A percentile compares a stretch with the other conserved stretches of the same genome.
phyloP scores from a whole-genome alignment of 1,140 invertebrate genomes.

The Heterodera schachtii region DNA sequence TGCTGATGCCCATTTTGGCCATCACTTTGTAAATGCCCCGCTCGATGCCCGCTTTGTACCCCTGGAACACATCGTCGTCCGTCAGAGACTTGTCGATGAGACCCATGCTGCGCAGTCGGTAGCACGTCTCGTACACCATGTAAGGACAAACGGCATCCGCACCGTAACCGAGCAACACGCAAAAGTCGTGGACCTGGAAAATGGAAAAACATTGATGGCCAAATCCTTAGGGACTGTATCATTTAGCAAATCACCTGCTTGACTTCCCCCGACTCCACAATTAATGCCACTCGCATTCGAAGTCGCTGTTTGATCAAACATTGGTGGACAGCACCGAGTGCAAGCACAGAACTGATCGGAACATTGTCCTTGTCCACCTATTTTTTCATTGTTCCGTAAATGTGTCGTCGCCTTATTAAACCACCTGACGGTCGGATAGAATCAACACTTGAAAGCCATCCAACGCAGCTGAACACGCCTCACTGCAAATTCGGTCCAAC shows the following conservation, averaged over 20 bases:
- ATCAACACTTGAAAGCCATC: constrained; percentile 83
- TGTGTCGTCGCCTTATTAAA: constrained; percentile 64
- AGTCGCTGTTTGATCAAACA: constrained; percentile 90
- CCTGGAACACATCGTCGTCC: constrained; percentile 70
- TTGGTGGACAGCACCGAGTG: constrained; percentile 90
- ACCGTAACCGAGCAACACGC: constrained; percentile 91
- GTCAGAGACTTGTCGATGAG: constrained; percentile 84
- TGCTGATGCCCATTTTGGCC: constrained; percentile 99
- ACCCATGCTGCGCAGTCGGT: constrained; percentile 69
- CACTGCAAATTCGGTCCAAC: constrained; percentile 78
- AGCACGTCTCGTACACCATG: constrained; percentile 80
- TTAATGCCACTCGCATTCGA: constrained; percentile 78
- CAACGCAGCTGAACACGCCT: constrained; percentile 80
- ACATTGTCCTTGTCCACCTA: constrained; percentile 60
- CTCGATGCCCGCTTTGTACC: constrained; percentile 67
- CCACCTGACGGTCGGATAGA: constrained; percentile 81
- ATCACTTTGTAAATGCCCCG: constrained; percentile 76
- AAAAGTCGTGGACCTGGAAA: constrained; percentile 79
- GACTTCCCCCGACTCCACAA: constrained; percentile 65
- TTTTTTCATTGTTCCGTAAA: constrained; percentile 69
- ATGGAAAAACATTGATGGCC: not conserved
- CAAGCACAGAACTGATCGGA: constrained; percentile 73
- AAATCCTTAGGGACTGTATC: not conserved
- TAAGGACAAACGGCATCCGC: constrained; percentile 97
- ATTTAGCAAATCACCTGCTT: constrained; percentile 73